Conservation (phyloP, 2,888 invertebrate genomes). For the Melanchra persicariae region DNA sequence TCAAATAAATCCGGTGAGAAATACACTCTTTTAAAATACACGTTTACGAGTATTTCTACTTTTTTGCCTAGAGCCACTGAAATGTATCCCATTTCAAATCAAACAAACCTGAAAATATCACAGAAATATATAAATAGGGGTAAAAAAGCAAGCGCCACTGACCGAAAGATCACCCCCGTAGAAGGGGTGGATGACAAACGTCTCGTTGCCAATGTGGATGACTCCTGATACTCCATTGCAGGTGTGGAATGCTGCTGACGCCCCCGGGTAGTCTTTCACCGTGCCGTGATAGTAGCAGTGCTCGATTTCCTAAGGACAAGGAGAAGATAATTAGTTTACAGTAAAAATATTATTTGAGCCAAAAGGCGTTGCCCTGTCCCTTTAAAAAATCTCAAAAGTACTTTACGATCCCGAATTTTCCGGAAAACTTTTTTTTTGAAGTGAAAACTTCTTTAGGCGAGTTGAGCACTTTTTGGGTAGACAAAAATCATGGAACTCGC, state of each 20-base stretch:
- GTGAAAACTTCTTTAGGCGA: no score
- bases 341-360: no score
- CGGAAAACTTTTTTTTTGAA: no score
- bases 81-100: background rate
- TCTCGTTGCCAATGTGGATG: slow-evolving; percentile 99
- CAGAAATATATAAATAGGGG: background rate
- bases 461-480: no score
- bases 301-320: slow-evolving; percentile 95
- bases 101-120: background rate
- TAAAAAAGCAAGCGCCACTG: slow-evolving; percentile 89
- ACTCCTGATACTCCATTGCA: slow-evolving; percentile 99
- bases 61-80: slow-evolving; percentile 1
- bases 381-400: no score
- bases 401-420: background rate
- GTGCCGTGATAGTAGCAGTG: slow-evolving; percentile 99
- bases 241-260: slow-evolving; percentile 99
- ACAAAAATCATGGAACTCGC: no score
- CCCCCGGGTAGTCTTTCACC: slow-evolving; percentile 98
- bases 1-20: no score
- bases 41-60: no score
- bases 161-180: slow-evolving; percentile 99
- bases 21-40: background rate
- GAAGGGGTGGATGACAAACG: slow-evolving; percentile 99
- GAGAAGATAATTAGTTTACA: background rate
- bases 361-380: no score